These are phyloP conservation scores for Chelonus formosanus DNA, from an alignment of 2,888 invertebrate species.

Conservation along the genomic window DNA sequence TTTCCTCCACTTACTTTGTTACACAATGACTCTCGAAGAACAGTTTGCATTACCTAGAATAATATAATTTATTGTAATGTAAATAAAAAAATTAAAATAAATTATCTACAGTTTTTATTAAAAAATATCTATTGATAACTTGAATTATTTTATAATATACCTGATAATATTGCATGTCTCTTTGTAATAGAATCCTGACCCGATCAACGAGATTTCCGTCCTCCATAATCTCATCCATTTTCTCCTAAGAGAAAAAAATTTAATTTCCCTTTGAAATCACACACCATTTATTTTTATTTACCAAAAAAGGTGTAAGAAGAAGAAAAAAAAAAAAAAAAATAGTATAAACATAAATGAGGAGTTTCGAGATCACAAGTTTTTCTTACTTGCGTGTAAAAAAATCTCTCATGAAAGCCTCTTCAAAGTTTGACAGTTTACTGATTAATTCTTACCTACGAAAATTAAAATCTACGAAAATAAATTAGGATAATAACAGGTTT, in stretches of 20 bases:
- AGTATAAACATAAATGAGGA: too few relatives aligned
- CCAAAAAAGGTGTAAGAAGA: background rate
- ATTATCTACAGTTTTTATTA: slow-evolving; percentile 11
- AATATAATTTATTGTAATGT: slow-evolving; percentile 6
- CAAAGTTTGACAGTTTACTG: too few relatives aligned
- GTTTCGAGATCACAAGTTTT: background rate
- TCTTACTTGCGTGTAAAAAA: slow-evolving; percentile 29
- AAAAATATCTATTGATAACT: background rate
- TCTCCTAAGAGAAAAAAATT: slow-evolving; percentile 27
- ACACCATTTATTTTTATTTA: background rate
- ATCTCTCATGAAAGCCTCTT: background rate
- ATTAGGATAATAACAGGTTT: too few relatives aligned
- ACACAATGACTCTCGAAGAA: slow-evolving; percentile 81
- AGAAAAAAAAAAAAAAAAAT: too few relatives aligned
- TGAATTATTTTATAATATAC: slow-evolving; percentile 60
- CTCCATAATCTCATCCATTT: slow-evolving; percentile 84
- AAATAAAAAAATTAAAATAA: background rate
- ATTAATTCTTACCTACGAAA: too few relatives aligned
- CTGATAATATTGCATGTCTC: slow-evolving; percentile 86
- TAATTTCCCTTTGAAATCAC: background rate
- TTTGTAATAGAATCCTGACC: slow-evolving; percentile 81
- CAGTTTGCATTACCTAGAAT: slow-evolving; percentile 74
- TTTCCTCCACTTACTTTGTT: slow-evolving; percentile 82
- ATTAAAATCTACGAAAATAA: background rate
- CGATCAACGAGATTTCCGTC: slow-evolving; percentile 90